Conservation (phyloP, 2,797 vertebrate species). For the Esox lucius region DNA sequence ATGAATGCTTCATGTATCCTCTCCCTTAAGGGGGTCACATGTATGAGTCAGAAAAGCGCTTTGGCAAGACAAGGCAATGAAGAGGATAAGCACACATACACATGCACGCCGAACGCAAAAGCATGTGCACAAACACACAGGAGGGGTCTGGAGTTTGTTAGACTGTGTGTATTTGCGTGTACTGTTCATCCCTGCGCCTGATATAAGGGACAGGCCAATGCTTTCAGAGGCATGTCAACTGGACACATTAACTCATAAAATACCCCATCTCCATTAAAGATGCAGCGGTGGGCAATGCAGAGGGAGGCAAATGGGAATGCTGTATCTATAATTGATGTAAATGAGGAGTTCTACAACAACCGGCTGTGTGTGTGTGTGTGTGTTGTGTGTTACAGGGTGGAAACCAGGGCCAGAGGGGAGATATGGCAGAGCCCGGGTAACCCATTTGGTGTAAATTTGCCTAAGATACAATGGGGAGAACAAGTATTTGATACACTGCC, state of each 20-base stretch:
- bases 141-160: conserved; percentile 39
- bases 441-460: no score
- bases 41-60: not conserved
- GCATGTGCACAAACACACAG: not conserved
- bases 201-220: conserved; percentile 71
- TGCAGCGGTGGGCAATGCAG: conserved; percentile 66
- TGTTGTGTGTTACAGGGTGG: conserved; percentile 36
- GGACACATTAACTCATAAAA: conserved; percentile 81
- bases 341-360: conserved; percentile 76
- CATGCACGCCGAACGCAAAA: not conserved
- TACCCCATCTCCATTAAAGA: conserved; percentile 75
- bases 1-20: not conserved
- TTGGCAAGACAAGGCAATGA: not conserved
- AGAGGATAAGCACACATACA: not conserved
- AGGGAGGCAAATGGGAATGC: conserved; percentile 65
- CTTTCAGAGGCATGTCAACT: conserved; percentile 77
- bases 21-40: not conserved
- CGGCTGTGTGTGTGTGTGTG: conserved; percentile 36
- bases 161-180: conserved; percentile 35
- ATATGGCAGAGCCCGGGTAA: conserved; percentile 58
- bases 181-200: conserved; percentile 36
- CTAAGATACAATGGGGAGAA: no score
- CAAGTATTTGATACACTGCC: no score
- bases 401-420: conserved; percentile 46
- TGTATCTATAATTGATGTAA: conserved; percentile 83